phyloP scores from a whole-genome alignment of 2,113 vertebrate genomes.

The Myotis davidii region DNA sequence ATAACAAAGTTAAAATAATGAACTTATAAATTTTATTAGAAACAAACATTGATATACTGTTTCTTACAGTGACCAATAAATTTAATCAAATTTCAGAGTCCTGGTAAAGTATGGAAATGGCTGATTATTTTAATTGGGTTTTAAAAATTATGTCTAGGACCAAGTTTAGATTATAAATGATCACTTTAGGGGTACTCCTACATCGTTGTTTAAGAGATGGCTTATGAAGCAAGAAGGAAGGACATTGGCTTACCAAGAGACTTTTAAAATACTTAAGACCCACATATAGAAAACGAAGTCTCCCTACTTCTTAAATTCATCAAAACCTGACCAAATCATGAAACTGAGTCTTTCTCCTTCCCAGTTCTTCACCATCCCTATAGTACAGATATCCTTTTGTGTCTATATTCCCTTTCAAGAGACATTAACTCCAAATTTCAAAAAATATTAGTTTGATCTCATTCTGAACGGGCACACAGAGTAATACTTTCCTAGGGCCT shows the following conservation, averaged over 20 bases:
- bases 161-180: not conserved
- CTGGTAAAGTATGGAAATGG: not conserved
- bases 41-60: not conserved
- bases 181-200: not conserved
- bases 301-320: not conserved
- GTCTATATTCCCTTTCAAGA: slow-evolving; percentile 3
- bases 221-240: not conserved
- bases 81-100: slow-evolving; percentile 39
- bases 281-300: not conserved
- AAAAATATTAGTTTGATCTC: not conserved
- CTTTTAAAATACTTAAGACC: not conserved
- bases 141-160: not conserved
- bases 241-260: not conserved
- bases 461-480: not conserved
- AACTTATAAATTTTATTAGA: not conserved
- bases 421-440: not conserved
- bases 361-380: not conserved
- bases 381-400: not conserved
- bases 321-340: not conserved
- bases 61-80: not conserved
- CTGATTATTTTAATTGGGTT: slow-evolving; percentile 22
- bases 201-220: not conserved
- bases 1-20: slow-evolving; percentile 31
- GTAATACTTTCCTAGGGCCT: not conserved
- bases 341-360: not conserved